phyloP scores from a whole-genome alignment of 2,797 vertebrate genomes.

The Xenopus petersii region DNA sequence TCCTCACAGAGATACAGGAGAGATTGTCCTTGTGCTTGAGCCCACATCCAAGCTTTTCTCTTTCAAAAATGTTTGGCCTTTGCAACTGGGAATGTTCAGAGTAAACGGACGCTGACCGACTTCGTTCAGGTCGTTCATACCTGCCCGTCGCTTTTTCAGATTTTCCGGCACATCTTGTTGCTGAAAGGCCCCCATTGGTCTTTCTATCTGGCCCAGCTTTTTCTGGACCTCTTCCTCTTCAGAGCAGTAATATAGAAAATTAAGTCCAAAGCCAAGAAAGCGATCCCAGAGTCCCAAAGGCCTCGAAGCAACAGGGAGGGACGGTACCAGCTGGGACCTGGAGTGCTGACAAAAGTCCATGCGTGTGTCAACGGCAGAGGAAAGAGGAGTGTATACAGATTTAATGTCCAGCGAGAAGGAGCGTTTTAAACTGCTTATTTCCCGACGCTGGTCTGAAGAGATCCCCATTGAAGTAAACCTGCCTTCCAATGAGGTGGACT shows the following conservation, averaged over 20 bases:
- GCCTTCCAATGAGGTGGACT: conserved; percentile 25
- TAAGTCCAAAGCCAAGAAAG: conserved; percentile 44
- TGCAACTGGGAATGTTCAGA: conserved; percentile 45
- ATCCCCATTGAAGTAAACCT: conserved; percentile 81
- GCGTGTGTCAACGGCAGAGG: conserved; percentile 18
- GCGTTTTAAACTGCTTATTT: conserved; percentile 94
- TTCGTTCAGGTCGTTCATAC: conserved; percentile 19
- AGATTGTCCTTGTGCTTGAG: conserved; percentile 34
- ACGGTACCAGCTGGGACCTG: conserved; percentile 28
- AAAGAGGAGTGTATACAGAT: conserved; percentile 80
- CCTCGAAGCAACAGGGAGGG: conserved; percentile 21
- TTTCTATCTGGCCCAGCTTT: conserved; percentile 22
- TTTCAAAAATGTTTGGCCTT: conserved; percentile 44
- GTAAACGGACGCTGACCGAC: conserved; percentile 35
- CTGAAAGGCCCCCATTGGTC: conserved; percentile 29
- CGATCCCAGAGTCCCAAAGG: conserved; percentile 43
- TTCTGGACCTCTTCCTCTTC: conserved; percentile 38
- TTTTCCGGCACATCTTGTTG: conserved; percentile 35
- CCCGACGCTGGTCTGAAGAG: conserved; percentile 90
- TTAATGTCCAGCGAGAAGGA: conserved; percentile 98
- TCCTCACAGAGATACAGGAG: conserved; percentile 46
- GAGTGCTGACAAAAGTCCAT: conserved; percentile 30
- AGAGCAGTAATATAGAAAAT: conserved; percentile 41
- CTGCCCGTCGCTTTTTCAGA: conserved; percentile 34
- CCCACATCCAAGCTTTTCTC: conserved; percentile 40